Conservation (phyloP, 2,797 vertebrate genomes). For the Loris lydekkerianus region DNA sequence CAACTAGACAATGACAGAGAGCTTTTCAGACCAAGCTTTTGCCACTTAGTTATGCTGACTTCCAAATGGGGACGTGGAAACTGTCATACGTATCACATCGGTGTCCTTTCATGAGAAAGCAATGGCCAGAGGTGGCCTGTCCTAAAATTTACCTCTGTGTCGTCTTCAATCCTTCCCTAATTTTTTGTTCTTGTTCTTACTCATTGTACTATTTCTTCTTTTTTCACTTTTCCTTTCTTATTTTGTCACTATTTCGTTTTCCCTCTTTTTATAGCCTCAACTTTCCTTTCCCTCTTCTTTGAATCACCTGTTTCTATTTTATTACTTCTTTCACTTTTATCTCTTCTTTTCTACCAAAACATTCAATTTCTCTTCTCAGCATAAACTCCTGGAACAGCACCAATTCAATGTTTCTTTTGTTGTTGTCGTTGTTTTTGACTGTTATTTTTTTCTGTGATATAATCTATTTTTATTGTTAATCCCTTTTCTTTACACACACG, state of each 20-base stretch:
- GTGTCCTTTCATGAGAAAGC: background rate
- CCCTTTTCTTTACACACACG: background rate
- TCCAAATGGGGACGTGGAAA: background rate
- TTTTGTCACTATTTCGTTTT: background rate
- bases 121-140: background rate
- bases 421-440: background rate
- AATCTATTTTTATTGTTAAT: background rate
- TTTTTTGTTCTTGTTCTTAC: slow-evolving; percentile 2
- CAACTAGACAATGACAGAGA: background rate
- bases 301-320: background rate
- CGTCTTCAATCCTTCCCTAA: background rate
- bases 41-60: background rate
- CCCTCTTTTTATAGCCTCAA: background rate
- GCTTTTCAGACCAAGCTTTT: background rate
- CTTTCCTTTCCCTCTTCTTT: background rate
- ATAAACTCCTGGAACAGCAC: background rate
- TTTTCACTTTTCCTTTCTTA: background rate
- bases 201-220: background rate
- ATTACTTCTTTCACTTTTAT: background rate
- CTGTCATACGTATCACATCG: background rate
- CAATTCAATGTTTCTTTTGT: background rate
- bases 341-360: background rate
- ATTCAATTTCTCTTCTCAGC: background rate
- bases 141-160: background rate
- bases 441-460: background rate